A percentile compares a stretch with the other conserved stretches of the same genome.
These are phyloP conservation scores for Hydraecia micacea DNA, from an alignment of 2,888 invertebrate species.

Conservation along the genomic window DNA sequence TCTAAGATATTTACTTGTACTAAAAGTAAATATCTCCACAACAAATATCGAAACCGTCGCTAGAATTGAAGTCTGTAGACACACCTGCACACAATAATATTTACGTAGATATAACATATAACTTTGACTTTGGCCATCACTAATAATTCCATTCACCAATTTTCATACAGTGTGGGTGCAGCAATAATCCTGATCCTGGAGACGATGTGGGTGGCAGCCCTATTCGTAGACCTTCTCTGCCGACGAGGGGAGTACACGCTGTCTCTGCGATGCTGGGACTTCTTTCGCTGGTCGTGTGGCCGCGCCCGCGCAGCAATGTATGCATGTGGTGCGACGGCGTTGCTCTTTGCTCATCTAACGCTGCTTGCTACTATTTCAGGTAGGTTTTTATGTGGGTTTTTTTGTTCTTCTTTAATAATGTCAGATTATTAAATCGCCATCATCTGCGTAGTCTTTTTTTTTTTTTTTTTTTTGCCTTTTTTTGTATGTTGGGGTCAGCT, in stretches of 20 bases:
- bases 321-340: constrained; percentile 86
- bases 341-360: constrained; percentile 85
- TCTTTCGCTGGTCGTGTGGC: constrained; percentile 86
- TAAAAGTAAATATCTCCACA: not conserved
- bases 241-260: constrained; percentile 86
- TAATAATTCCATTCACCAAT: not conserved
- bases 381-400: constrained; percentile 45
- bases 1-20: not conserved
- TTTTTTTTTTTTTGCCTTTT: too few species aligned
- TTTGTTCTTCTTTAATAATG: not conserved
- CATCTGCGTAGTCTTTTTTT: not conserved
- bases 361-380: constrained; percentile 83
- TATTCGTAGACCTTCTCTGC: constrained; percentile 86
- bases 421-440: not conserved
- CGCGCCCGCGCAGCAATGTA: constrained; percentile 86
- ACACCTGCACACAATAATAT: not conserved
- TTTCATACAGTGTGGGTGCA: constrained; percentile 79
- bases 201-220: constrained; percentile 88
- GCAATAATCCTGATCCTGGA: constrained; percentile 83
- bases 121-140: not conserved
- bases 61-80: not conserved
- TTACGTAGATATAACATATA: not conserved
- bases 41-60: not conserved
- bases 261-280: constrained; percentile 86
- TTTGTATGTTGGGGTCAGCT: not conserved